Evolutionary conservation across 2,113 vertebrate genomes (phyloP).

Genomic region (Myrmecobius fasciatus): DNA sequence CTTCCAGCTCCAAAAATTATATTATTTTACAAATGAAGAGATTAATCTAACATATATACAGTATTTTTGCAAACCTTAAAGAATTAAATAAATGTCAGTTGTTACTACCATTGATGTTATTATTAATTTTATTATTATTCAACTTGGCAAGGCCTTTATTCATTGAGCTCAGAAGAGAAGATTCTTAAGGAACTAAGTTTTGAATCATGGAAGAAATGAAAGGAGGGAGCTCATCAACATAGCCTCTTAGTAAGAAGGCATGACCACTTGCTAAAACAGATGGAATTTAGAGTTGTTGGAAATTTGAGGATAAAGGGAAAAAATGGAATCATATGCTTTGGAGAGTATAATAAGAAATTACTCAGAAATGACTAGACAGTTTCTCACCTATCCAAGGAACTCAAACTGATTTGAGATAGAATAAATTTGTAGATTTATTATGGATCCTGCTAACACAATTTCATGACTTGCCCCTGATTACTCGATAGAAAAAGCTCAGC

Average conservation of each 20-base stretch:
- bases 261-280: not conserved
- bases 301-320: not conserved
- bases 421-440: not conserved
- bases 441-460: not conserved
- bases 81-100: not conserved
- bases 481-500: not conserved
- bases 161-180: not conserved
- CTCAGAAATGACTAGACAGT: not conserved
- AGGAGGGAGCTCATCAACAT: not conserved
- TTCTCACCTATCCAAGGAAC: not conserved
- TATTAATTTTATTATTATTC: not conserved
- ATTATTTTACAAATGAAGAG: not conserved
- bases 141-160: not conserved
- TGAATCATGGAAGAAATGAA: not conserved
- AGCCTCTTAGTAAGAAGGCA: not conserved
- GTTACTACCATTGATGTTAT: not conserved
- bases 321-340: not conserved
- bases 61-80: not conserved
- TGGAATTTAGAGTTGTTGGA: not conserved
- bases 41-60: not conserved
- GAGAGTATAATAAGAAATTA: not conserved
- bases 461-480: not conserved
- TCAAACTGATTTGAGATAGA: not conserved
- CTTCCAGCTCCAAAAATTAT: not conserved
- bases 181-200: not conserved